phyloP scores from a whole-genome alignment of 1,140 invertebrate genomes.

The Aethina tumida region DNA sequence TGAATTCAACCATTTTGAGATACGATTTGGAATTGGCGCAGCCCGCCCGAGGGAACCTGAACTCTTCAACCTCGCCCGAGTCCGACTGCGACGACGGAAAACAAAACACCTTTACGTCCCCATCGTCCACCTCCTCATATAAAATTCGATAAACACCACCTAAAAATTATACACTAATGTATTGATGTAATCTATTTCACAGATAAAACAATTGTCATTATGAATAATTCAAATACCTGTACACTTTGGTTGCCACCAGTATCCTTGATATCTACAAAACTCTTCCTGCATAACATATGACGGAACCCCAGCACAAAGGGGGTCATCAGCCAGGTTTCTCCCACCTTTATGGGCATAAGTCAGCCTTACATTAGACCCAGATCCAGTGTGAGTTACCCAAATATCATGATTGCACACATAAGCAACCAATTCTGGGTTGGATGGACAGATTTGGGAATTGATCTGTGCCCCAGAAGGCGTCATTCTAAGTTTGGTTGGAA shows the following conservation, averaged over 20 bases:
- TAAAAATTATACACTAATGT: constrained; percentile 8
- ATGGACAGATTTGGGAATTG: constrained; percentile 86
- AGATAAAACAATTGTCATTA: no score
- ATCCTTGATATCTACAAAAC: constrained; percentile 90
- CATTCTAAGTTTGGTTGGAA: constrained; percentile 61
- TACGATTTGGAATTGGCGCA: constrained; percentile 81
- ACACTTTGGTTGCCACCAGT: constrained; percentile 90
- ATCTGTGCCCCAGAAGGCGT: constrained; percentile 61
- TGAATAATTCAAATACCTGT: constrained; percentile 38
- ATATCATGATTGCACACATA: constrained; percentile 87
- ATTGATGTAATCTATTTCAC: neutral
- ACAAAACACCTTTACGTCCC: constrained; percentile 82
- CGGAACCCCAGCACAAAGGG: constrained; percentile 81
- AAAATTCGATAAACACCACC: constrained; percentile 66
- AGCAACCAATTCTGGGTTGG: constrained; percentile 75
- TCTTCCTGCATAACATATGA: constrained; percentile 98
- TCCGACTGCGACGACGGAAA: constrained; percentile 72
- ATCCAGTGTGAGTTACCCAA: constrained; percentile 72
- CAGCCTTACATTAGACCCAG: constrained; percentile 60
- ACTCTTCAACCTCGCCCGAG: constrained; percentile 76
- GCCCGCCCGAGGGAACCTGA: constrained; percentile 86
- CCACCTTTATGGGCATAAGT: constrained; percentile 76
- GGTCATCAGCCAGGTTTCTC: constrained; percentile 66
- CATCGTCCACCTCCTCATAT: constrained; percentile 95
- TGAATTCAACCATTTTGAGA: constrained; percentile 82